Percentiles rank a stretch among this genome's conserved stretches.
These are phyloP conservation scores for Osmoderma eremita DNA, from an alignment of 2,888 invertebrate genomes.

Conservation along the genomic window DNA sequence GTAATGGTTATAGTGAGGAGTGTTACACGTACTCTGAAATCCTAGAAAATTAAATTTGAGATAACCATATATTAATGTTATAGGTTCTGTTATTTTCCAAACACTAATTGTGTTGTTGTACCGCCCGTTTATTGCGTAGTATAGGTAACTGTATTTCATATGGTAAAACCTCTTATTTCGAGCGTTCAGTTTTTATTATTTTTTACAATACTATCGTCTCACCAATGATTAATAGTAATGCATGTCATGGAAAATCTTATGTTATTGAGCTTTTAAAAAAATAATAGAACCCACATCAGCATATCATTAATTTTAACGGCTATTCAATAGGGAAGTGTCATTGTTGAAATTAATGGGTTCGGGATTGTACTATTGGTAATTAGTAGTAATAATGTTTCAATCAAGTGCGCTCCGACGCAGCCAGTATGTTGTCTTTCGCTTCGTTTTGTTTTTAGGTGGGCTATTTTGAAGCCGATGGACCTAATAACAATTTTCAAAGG, in stretches of 20 bases:
- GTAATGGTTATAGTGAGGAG: too few relatives aligned
- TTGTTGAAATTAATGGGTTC: constrained; percentile 41
- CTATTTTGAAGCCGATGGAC: constrained; percentile 19
- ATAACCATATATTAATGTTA: constrained; percentile 4
- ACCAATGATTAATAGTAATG: constrained; percentile 31
- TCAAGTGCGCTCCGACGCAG: constrained; percentile 35
- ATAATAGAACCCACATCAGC: constrained; percentile 37
- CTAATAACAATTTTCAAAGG: constrained; percentile 33
- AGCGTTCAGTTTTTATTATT: constrained; percentile 11
- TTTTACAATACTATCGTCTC: constrained; percentile 6
- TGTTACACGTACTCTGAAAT: background rate
- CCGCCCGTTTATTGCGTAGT: constrained; percentile 5
- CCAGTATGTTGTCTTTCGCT: constrained; percentile 21
- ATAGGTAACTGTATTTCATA: background rate
- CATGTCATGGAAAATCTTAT: constrained; percentile 12
- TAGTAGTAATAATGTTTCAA: constrained; percentile 41
- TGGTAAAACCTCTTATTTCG: constrained; percentile 19
- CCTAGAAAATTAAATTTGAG: background rate
- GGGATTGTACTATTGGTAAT: constrained; percentile 39
- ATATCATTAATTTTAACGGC: constrained; percentile 41
- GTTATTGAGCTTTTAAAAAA: constrained; percentile 36
- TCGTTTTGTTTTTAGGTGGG: constrained; percentile 18
- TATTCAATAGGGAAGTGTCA: constrained; percentile 36
- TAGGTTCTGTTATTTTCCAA: constrained; percentile 4
- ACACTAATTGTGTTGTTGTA: background rate